Evolutionary conservation across 2,797 vertebrate genomes (phyloP).

Genomic region (Protosalanx chinensis): DNA sequence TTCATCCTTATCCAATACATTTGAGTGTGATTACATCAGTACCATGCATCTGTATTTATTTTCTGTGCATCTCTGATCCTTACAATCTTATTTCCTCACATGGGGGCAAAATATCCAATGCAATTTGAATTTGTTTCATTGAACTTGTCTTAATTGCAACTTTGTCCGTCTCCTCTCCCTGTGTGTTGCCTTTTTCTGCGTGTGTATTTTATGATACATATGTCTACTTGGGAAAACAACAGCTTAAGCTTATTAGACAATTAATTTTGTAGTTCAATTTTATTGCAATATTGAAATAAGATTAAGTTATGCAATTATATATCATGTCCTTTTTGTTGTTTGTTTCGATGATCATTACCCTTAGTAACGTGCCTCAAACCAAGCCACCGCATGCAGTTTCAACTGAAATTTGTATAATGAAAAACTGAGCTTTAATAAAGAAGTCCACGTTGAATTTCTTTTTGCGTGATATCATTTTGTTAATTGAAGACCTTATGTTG

Average conservation of each 20-base stretch:
- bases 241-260: slow-evolving; percentile 56
- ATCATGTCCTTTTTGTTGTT: slow-evolving; percentile 31
- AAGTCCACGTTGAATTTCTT: slow-evolving; percentile 73
- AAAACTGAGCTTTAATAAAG: slow-evolving; percentile 84
- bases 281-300: slow-evolving; percentile 69
- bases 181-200: slow-evolving; percentile 56
- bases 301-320: slow-evolving; percentile 79
- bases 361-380: slow-evolving; percentile 81
- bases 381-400: slow-evolving; percentile 83
- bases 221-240: slow-evolving; percentile 56
- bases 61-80: slow-evolving; percentile 61
- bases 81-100: slow-evolving; percentile 33
- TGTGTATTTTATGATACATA: slow-evolving; percentile 54
- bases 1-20: slow-evolving; percentile 27
- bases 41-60: slow-evolving; percentile 60
- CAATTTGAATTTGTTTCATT: slow-evolving; percentile 55
- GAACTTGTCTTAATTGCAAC: slow-evolving; percentile 62
- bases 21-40: slow-evolving; percentile 45
- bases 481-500: not conserved
- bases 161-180: slow-evolving; percentile 44
- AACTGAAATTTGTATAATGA: slow-evolving; percentile 81
- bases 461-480: not conserved
- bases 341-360: slow-evolving; percentile 63
- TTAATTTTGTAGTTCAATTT: slow-evolving; percentile 64
- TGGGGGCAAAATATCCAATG: slow-evolving; percentile 47